Conservation (phyloP, 2,797 vertebrate species). For the Peromyscus aztecus region DNA sequence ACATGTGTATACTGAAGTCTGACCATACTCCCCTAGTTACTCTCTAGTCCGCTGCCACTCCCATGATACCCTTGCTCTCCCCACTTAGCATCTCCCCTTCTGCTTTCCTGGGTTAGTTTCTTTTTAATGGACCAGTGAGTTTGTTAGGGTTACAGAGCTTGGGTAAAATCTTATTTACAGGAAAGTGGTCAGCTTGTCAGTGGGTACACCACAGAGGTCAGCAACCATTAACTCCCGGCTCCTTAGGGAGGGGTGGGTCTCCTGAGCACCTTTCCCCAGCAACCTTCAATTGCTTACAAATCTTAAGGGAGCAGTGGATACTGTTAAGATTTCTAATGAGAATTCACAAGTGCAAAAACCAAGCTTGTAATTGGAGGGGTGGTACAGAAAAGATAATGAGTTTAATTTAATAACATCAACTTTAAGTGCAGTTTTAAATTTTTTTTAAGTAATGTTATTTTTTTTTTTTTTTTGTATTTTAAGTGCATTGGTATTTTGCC, state of each 20-base stretch:
- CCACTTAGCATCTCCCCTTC: background rate
- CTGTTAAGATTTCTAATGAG: background rate
- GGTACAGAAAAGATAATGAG: background rate
- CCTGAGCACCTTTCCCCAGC: background rate
- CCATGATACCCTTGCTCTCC: no score
- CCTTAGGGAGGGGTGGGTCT: background rate
- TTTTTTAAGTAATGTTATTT: no score
- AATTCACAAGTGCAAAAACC: background rate
- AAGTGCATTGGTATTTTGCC: no score
- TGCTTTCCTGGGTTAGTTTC: background rate
- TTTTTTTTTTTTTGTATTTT: no score
- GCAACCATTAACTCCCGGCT: background rate
- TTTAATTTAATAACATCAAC: constrained; percentile 15
- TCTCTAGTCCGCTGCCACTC: background rate
- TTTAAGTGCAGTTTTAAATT: background rate
- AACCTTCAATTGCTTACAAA: background rate
- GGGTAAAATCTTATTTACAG: background rate
- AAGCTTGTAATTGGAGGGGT: background rate
- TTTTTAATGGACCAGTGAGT: background rate
- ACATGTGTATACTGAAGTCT: background rate
- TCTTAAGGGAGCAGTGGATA: background rate
- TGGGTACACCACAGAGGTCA: background rate
- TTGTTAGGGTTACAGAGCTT: background rate
- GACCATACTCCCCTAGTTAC: background rate
- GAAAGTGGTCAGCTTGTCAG: background rate